phyloP scores from a whole-genome alignment of 2,797 vertebrate species.

The Buceros bicornis region DNA sequence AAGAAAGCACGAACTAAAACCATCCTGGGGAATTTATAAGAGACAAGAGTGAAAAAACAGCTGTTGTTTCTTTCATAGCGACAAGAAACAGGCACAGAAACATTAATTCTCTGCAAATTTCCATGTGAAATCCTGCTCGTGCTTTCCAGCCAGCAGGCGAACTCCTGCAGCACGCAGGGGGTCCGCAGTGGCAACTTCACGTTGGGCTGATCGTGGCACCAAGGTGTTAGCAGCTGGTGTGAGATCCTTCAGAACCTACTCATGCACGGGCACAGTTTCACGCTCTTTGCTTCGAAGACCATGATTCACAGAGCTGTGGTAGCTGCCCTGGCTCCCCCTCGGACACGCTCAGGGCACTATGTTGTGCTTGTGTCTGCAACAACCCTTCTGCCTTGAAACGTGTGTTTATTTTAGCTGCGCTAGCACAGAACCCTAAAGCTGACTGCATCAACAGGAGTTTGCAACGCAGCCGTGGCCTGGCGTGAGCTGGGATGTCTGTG shows the following conservation, averaged over 20 bases:
- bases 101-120: not conserved
- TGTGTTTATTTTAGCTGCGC: not conserved
- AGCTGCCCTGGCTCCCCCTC: not conserved
- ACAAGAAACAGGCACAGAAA: not conserved
- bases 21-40: not conserved
- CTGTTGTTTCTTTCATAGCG: not conserved
- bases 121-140: not conserved
- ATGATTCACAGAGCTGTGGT: no score
- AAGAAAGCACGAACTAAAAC: not conserved
- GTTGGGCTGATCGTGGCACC: not conserved
- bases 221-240: no score
- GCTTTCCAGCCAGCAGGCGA: rapidly evolving
- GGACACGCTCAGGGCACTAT: not conserved
- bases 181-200: rapidly evolving
- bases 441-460: not conserved
- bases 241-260: not conserved
- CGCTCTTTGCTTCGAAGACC: not conserved
- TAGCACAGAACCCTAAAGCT: not conserved
- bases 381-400: not conserved
- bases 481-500: not conserved
- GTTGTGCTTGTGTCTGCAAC: rapidly evolving
- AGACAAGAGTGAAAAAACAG: not conserved
- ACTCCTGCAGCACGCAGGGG: not conserved
- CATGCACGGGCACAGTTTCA: not conserved
- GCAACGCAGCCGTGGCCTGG: rapidly evolving